Evolutionary conservation across 2,113 vertebrate species (phyloP), one percentile per base, ranked within the genome.

Genomic region (Corydoras maculifer): DNA sequence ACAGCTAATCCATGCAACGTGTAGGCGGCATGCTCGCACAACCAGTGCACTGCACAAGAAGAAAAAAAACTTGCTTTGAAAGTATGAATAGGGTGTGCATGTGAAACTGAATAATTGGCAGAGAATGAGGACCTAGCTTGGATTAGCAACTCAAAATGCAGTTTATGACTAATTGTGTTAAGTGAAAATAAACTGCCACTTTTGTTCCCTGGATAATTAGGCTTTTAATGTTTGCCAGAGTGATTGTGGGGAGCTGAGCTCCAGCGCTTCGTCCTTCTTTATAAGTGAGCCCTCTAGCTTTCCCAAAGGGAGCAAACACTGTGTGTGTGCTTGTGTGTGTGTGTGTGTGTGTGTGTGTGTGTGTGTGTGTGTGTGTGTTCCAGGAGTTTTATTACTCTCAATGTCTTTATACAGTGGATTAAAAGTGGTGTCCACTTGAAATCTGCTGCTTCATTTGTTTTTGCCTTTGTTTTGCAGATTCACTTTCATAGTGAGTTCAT

Each of bases 151-250:
- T 85, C 77, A 66, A 84, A 87, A 88, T 60, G 75, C 87, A 86
- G 83, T 89, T 90, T 87, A 87, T 88, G 88, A 86, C 86, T 88
- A 89, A 91, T 88, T 87, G 87, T 88, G 85, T 89, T 88, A 88
- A 90, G 88, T 89, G 87, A 88, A 89, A 90, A 89, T 88, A 88
- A 88, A 89, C 85, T 87, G 83, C 49, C 78, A 86, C 84, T 87
- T 88, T 89, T 91, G 87, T 91, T 88, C 75, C 78, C 68, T 81
- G 83, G 86, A 86, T 88, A 88, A 91, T 89, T 86, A 87, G 86
- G 78, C 82, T 86, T 88, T 86, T 80, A 88, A 85, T 87, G 84
- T 87, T 79, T 81, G 81, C 58, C 49, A 79, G 80, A 82, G 79
- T 82, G 85, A 84, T 80, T 82, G 83, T 76, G 76, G 49, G 49